Evolutionary conservation across 2,797 vertebrate species (phyloP), one percentile per base, ranked within the genome.

Genomic region (Morus bassanus): DNA sequence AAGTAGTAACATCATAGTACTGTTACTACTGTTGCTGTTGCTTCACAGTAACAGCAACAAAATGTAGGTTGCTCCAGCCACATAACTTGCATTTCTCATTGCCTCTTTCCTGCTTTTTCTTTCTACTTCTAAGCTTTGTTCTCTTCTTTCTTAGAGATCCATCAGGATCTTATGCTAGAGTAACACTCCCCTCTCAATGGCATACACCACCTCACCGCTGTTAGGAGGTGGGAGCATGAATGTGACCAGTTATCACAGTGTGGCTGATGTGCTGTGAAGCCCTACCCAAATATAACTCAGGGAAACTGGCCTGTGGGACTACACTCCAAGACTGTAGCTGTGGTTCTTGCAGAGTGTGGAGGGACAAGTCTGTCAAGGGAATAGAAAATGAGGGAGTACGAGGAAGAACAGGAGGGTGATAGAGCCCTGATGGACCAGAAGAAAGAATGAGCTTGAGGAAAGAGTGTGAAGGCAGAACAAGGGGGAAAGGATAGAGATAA

Each of bases 351-450:
- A 87, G 60, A 41, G 19, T 24, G 9, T 6, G 10, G 41, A 75
- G n/a, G 18, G 37, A 72, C 25, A 60, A 78, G 3, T 72, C 51
- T 81, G 28, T 13, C 0, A 1, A 68, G 10, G 31, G 14, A 28
- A n/a, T 1, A 41, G n/a, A 60, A 68, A 60, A 4, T 9, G 19
- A 56, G 6, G 16, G 7, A 61, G 8, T 54, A 23, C 0, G 0
- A 72, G 61, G 10, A 64, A 60, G 23, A 90, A 21, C 39, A 64
- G 14, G 28, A 74, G 25, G 2, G 4, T 61, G 57, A 73, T 39
- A 39, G 1, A 68, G 16, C 10, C 14, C 59, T 73, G 50, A 27
- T 39, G 51, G 70, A 76, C 27, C 48, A 79, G 70, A 72, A 41
- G 54, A n/a, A 79, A 69, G 16, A 64, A 91, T 9, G 5, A 87